phyloP scores from a whole-genome alignment of 2,113 vertebrate species.

The Xenopus laevis region DNA sequence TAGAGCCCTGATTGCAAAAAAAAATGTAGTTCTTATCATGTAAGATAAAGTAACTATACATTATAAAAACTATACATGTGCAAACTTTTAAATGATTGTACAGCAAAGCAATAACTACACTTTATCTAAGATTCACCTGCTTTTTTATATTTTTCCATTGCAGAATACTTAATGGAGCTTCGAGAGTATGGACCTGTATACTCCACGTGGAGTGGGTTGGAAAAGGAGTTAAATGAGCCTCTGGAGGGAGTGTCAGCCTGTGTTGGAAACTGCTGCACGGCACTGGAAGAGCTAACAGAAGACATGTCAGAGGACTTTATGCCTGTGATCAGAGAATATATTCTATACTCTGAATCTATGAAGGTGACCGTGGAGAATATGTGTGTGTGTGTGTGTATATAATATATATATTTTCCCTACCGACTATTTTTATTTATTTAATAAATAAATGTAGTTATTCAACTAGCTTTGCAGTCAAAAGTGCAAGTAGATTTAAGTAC shows the following conservation, averaged over 20 bases:
- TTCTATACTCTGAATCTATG: constrained; percentile 92
- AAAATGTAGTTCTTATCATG: no score
- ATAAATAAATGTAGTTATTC: no score
- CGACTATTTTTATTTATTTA: no score
- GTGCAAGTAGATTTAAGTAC: no score
- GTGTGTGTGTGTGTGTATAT: no score
- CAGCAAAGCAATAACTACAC: no score
- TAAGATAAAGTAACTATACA: no score
- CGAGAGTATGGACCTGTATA: constrained; percentile 89
- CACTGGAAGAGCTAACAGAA: constrained; percentile 85
- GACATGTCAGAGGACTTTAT: constrained; percentile 91
- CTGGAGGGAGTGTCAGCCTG: constrained; percentile 84
- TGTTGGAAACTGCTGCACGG: constrained; percentile 75
- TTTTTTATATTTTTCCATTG: neutral
- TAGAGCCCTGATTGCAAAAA: no score
- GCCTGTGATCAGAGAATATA: constrained; percentile 90
- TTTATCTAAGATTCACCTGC: neutral
- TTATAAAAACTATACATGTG: no score
- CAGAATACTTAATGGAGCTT: constrained; percentile 90
- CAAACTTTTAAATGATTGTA: no score
- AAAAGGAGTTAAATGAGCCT: constrained; percentile 79
- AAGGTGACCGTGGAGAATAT: constrained; percentile 71
- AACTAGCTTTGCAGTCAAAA: no score
- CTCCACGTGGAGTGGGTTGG: constrained; percentile 81
- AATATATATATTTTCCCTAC: no score